Evolutionary conservation across 2,888 invertebrate species (phyloP), one percentile per base, ranked within the genome.

Genomic region (Drosophila longiperda): DNA sequence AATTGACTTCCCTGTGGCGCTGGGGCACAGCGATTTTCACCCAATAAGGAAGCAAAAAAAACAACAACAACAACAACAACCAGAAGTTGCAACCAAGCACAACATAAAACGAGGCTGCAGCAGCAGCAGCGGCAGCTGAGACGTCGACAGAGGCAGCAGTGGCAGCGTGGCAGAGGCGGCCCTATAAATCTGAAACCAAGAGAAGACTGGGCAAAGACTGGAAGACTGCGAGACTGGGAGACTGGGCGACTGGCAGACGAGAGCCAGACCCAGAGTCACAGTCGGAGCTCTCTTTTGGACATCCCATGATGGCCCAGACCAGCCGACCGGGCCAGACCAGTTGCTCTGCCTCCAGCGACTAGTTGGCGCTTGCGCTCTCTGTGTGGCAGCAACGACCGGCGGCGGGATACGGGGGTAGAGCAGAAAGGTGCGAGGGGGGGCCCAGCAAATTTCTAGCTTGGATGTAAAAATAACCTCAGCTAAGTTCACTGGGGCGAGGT

Each of bases 401-500:
- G 53, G 32, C 53, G 32, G 63, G 1, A 55, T 34, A 48, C 57
- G 40, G 68, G 32, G 9, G 36, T 54, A 5, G 20, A 26, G 32
- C 45, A 20, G 42, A 33, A 12, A 4, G 59, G 15, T 33, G 29
- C n/a, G 20, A 49, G 36, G 32, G 12, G 6, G 12, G 45, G 1
- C 6, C 20, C 23, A 23, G 66, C 52, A 52, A 53, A 72, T 74
- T 57, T 75, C 79, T 69, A 82, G 81, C 78, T 82, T 81, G 68
- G 83, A 79, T 79, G 91, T 91, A 91, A 91, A 92, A 92, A 92
- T 92, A 92, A 92, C 92, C 92, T 92, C 92, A 92, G 89, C 90
- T 92, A 92, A 92, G 92, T 92, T 92, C 92, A 92, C 92, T 92
- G 92, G 92, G 92, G 92, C 92, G 92, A 92, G 92, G 92, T 92